A percentile compares a stretch with the other conserved stretches of the same genome.
These are phyloP conservation scores for Cuculus canorus DNA, from an alignment of 2,797 vertebrate species.

Conservation along the genomic window DNA sequence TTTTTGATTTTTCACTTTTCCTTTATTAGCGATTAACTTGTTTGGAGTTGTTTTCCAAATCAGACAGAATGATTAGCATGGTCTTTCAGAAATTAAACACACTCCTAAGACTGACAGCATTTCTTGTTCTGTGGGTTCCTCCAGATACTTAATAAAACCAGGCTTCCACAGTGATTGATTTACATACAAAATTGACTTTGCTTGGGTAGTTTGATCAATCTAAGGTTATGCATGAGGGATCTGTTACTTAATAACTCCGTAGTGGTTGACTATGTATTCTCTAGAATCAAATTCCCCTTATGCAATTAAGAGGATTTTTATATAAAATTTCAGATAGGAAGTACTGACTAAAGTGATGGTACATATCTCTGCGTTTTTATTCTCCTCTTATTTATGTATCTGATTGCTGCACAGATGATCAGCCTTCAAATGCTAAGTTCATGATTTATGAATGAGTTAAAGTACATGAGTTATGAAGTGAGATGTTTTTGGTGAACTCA, in stretches of 20 bases:
- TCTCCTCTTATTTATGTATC: neutral
- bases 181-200: neutral
- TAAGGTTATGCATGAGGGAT: neutral
- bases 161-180: neutral
- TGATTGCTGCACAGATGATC: neutral
- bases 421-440: neutral
- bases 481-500: neutral
- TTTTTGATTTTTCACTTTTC: neutral
- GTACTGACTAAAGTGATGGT: neutral
- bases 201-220: fast-evolving
- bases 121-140: neutral
- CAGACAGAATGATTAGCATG: neutral
- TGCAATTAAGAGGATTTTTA: neutral
- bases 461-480: neutral
- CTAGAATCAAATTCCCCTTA: neutral
- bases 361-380: neutral
- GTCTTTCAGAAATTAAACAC: neutral
- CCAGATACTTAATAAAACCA: neutral
- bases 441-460: neutral
- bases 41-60: neutral
- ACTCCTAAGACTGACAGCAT: neutral
- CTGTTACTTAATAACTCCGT: neutral
- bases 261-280: neutral
- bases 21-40: neutral
- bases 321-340: neutral